phyloP scores from a whole-genome alignment of 35 echinoderm and acorn worm genomes.

The Strongylocentrotus purpuratus region DNA sequence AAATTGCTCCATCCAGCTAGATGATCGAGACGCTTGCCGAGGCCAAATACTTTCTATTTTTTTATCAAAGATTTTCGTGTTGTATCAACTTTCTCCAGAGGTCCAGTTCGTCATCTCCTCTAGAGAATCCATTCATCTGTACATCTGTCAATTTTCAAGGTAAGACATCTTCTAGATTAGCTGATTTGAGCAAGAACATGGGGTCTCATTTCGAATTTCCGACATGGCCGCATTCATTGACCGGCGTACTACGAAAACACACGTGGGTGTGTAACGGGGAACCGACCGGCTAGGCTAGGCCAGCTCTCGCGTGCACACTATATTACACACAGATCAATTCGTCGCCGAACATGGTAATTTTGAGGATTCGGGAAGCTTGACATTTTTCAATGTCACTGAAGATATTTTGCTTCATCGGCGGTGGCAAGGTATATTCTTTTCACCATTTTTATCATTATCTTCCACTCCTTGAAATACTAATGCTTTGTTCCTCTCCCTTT shows the following conservation, averaged over 20 bases:
- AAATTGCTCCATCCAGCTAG: background rate
- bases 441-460: slow-evolving; percentile 26
- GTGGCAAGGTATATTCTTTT: background rate
- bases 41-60: background rate
- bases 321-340: too few species aligned
- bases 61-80: background rate
- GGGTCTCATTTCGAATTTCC: background rate
- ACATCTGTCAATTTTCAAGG: background rate
- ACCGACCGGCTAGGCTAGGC: background rate
- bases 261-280: background rate
- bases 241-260: background rate
- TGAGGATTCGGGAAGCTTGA: too few species aligned
- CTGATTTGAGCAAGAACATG: background rate
- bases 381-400: background rate
- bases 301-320: background rate
- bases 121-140: background rate
- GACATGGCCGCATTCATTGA: background rate
- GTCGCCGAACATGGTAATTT: background rate
- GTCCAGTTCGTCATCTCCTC: background rate
- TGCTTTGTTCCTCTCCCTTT: background rate
- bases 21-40: background rate
- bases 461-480: background rate
- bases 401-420: background rate
- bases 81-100: background rate
- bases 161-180: background rate